Evolutionary conservation across 1,140 invertebrate genomes (phyloP), one percentile per base, ranked within the genome.

Genomic region (Musca vetustissima): DNA sequence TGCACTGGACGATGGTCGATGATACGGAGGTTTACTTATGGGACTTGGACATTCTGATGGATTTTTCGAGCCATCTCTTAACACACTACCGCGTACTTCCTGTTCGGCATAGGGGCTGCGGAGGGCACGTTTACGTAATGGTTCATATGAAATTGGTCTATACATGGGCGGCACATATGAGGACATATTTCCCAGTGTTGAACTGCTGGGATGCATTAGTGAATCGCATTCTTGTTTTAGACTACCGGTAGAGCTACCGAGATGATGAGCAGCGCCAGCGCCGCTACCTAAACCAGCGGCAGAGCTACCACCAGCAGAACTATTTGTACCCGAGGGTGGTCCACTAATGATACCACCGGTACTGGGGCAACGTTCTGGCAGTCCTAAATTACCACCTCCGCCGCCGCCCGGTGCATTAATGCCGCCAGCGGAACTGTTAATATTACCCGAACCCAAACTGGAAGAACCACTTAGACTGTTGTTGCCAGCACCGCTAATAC

Each of bases 81-180:
- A 67, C 8, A 84, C 83, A 17, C 82, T 83, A 11, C 82, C 82
- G 11, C 83, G 82, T 52, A 77, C 71, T 70, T 83, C 82, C 61
- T 82, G 81, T 61, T 81, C 79, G 65, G 79, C 75, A 66, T 78
- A 83, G 4, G 85, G 85, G 70, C 86, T 87, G 48, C 85, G 85
- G 28, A 85, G 83, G 36, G 83, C 80, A 4, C 85, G 84, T 75
- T 86, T 84, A 69, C 86, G 84, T 57, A 85, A 83, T 28, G 81
- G 79, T 65, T 83, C 81, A 66, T 74, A 81, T 15, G 77, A 72
- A 17, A 81, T 76, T 52, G 77, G 81, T 61, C 79, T 72, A 72
- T 81, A 83, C 65, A 83, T 82, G 64, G 76, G 77, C 55, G 81
- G 79, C 55, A 81, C 72, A 61, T 81, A 81, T 53, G 74, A 70